These are phyloP conservation scores for Hexactinellida sp. DNA, from an alignment of 37 sponge, comb jelly and placozoan genomes.

Conservation along the genomic window DNA sequence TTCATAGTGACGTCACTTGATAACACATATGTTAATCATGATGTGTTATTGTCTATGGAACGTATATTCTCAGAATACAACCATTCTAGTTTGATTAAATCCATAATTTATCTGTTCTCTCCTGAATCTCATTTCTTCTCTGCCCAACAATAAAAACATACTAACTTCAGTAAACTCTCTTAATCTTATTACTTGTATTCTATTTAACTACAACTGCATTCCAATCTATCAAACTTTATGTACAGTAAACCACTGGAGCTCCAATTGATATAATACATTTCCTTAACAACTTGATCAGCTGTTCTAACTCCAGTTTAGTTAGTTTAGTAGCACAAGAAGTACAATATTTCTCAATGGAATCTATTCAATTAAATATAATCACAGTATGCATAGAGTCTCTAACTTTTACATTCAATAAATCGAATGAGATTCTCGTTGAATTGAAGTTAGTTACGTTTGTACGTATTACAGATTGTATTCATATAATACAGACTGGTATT, in stretches of 20 bases:
- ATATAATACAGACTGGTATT: not conserved
- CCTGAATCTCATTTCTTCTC: too few relatives aligned
- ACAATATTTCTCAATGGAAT: too few relatives aligned
- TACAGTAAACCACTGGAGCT: not conserved
- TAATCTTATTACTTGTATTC: not conserved
- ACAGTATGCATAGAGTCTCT: not conserved
- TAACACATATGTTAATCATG: not conserved
- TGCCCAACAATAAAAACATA: not conserved
- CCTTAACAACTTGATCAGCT: not conserved
- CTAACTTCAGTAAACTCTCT: not conserved
- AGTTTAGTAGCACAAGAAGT: not conserved
- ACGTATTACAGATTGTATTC: not conserved
- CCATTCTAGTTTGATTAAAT: not conserved
- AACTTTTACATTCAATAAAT: not conserved
- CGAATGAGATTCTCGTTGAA: not conserved
- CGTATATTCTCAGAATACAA: slow-evolving; percentile 7
- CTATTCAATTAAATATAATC: not conserved
- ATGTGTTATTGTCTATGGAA: not conserved
- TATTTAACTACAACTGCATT: not conserved
- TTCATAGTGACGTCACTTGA: not conserved
- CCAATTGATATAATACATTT: not conserved
- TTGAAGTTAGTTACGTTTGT: not conserved
- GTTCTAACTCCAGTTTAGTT: not conserved
- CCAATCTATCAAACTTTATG: not conserved
- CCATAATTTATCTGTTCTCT: too few relatives aligned